Conservation (phyloP, 2,888 invertebrate genomes). For the Hirtodrosophila alboralis region DNA sequence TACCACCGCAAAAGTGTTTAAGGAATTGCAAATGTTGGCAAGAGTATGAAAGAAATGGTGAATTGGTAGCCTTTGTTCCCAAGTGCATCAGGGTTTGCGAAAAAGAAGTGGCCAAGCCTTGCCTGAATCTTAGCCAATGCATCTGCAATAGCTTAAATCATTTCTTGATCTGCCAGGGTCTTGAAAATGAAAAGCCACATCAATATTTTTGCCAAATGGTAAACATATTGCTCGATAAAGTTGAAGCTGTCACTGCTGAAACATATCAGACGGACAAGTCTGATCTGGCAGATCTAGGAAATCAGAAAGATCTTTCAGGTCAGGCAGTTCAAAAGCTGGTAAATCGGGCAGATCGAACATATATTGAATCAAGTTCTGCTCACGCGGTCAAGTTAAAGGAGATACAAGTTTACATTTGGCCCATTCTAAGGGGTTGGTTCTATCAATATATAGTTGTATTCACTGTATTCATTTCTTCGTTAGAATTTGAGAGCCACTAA, state of each 20-base stretch:
- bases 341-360: neutral
- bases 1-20: conserved; percentile 3
- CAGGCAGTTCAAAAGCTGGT: neutral
- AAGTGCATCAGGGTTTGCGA: neutral
- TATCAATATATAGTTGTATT: neutral
- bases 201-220: conserved; percentile 11
- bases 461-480: neutral
- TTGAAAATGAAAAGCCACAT: neutral
- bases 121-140: conserved; percentile 8
- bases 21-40: conserved; percentile 7
- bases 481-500: neutral
- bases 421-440: neutral
- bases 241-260: too few species aligned
- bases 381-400: neutral
- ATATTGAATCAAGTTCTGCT: neutral
- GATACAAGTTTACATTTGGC: neutral
- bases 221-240: neutral
- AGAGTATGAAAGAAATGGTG: neutral
- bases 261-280: neutral
- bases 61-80: neutral
- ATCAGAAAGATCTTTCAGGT: neutral
- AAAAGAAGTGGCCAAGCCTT: neutral
- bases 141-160: conserved; percentile 14
- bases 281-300: neutral
- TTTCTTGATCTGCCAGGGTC: conserved; percentile 4